These are phyloP conservation scores for Drosophila sproati DNA, from an alignment of 1,140 invertebrate species.

Conservation along the genomic window DNA sequence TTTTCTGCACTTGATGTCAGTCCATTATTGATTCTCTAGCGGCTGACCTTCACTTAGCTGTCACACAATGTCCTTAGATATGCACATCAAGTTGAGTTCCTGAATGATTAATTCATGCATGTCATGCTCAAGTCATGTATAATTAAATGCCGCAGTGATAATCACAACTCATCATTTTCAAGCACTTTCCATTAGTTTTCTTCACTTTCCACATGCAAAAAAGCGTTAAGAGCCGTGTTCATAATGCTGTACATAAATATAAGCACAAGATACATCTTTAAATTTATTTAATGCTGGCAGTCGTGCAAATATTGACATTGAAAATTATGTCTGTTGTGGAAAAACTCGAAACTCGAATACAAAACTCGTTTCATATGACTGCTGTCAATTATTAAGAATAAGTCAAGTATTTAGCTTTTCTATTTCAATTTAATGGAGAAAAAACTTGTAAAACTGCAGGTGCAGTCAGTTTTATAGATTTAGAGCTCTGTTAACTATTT, in stretches of 20 bases:
- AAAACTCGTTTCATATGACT: conserved; percentile 25
- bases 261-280: conserved; percentile 30
- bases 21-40: conserved; percentile 58
- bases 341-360: conserved; percentile 31
- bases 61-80: background rate
- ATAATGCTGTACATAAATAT: conserved; percentile 21
- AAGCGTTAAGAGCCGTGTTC: conserved; percentile 21
- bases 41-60: conserved; percentile 51
- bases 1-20: conserved; percentile 25
- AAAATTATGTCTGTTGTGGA: conserved; percentile 49
- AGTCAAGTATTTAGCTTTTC: conserved; percentile 49
- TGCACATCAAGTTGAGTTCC: conserved; percentile 3
- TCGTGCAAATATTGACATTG: conserved; percentile 79
- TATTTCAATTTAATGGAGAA: conserved; percentile 20
- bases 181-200: conserved; percentile 41
- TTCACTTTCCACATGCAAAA: conserved; percentile 39
- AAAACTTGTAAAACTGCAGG: conserved; percentile 40
- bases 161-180: conserved; percentile 35
- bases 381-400: conserved; percentile 40
- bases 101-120: conserved; percentile 40
- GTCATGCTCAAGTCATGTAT: conserved; percentile 37
- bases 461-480: conserved; percentile 50
- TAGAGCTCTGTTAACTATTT: conserved; percentile 15
- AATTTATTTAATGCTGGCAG: conserved; percentile 20
- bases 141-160: conserved; percentile 25